Conservation (phyloP, 92 coral and sea anemone species). For the Pocillopora grandis region DNA sequence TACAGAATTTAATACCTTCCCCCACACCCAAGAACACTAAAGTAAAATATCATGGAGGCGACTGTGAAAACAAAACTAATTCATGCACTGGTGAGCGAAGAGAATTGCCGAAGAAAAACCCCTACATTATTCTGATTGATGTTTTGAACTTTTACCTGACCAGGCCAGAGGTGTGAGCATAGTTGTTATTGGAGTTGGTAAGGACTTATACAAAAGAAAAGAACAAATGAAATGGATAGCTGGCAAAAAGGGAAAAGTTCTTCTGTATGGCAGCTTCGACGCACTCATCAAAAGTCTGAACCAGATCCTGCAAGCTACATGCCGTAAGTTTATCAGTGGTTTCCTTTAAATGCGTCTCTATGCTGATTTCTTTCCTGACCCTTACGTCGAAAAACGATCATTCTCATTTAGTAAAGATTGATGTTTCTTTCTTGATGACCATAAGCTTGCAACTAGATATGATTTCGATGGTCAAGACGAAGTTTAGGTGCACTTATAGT, state of each 20-base stretch:
- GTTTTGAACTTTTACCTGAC: neutral
- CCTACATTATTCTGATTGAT: neutral
- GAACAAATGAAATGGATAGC: neutral
- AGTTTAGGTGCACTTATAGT: no score
- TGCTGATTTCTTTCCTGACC: neutral
- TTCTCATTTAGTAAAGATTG: no score
- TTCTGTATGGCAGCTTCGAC: neutral
- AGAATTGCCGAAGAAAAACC: no score
- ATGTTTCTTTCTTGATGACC: no score
- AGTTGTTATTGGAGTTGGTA: neutral
- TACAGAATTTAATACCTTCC: no score
- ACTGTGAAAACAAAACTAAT: no score
- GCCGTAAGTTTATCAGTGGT: neutral
- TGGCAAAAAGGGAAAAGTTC: neutral
- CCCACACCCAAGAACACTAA: no score
- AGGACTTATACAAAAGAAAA: neutral
- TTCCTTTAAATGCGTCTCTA: neutral
- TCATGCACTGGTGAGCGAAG: no score
- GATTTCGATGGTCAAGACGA: no score
- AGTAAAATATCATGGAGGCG: no score
- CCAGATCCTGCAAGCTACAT: neutral
- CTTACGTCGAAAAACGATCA: no score
- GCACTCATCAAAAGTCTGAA: neutral
- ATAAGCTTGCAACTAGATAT: no score
- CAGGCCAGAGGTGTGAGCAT: neutral